Conservation (phyloP, 2,113 vertebrate genomes). For the Ophthalmolycus amberensis region DNA sequence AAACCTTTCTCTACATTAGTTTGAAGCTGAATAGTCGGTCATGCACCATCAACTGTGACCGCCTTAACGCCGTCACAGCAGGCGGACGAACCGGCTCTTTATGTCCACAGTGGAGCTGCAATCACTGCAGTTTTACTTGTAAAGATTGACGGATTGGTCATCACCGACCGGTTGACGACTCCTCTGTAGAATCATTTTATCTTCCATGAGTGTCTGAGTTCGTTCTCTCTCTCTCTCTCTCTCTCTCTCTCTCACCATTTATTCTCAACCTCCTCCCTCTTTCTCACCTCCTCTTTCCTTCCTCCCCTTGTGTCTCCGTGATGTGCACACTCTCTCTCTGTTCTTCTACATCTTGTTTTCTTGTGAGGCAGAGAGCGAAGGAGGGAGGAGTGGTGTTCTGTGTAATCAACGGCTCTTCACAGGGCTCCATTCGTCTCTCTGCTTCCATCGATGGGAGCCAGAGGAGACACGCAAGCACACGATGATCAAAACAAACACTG, state of each 20-base stretch:
- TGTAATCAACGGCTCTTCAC: constrained; percentile 56
- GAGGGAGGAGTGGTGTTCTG: constrained; percentile 13
- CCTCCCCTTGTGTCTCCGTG: not conserved
- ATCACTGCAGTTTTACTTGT: not conserved
- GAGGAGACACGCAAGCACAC: constrained; percentile 15
- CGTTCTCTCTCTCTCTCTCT: no score
- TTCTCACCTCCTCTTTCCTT: constrained; percentile 1
- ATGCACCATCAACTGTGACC: not conserved
- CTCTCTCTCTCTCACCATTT: not conserved
- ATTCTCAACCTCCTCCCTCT: not conserved
- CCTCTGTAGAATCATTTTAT: not conserved
- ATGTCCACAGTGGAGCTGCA: not conserved
- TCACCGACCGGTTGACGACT: no score
- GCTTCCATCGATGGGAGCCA: constrained; percentile 50
- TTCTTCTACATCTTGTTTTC: not conserved
- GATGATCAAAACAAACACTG: not conserved
- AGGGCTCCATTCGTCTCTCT: constrained; percentile 57
- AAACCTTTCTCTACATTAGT: not conserved
- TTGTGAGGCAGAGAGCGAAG: constrained; percentile 12
- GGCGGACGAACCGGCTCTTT: not conserved
- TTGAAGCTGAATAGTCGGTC: not conserved
- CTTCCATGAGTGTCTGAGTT: not conserved
- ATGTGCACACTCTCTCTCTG: not conserved
- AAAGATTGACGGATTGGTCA: not conserved
- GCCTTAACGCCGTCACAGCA: not conserved